Base-by-base conservation (phyloP, 2,113 vertebrate species). In the Silurus asotus region DNA sequence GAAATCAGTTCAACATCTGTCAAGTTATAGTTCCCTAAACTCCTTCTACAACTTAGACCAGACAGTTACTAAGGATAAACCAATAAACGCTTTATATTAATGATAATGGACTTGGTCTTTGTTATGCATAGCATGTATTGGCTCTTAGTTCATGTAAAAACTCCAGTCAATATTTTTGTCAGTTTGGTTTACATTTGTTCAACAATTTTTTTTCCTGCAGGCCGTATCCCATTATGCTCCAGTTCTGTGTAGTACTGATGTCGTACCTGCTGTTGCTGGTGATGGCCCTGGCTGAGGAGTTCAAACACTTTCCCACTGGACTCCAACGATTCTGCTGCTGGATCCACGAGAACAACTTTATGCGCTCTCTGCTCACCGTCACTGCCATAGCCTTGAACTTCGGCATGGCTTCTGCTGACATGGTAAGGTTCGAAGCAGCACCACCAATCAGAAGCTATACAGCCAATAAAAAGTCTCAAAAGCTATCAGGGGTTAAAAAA, bases 301-400 rank as follows among this genome's bases (percentile, higher is more conserved):
- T 99, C 83, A 97, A 96, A 93, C 95, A 95, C 91, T 91, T 95
- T 74, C 97, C 98, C 3, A 80, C 93, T 2, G 70, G 94, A 9
- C 95, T 99, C 74, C 97, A 97, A 91, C 94, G 97, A 86, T 93
- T 97, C 45, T 98, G 98, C 94, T 98, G 98, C 92, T 97, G 96
- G 96, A 97, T 99, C 91, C 97, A 99, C 4, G 98, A 99, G 92
- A 97, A 96, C 91, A 97, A 99, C 91, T 92, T 96, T 72, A 97
- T 97, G 88, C 95, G 97, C 83, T 98, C 97, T 65, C 91, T 98
- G 85, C 96, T 99, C 94, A 98, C 97, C 82, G 94, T 98, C 87
- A 93, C 96, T 6, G 97, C 97, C 82, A 96, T 99, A 88, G 65
- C 95, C 91, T 95, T 98, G 90, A 98, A 99, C 93, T 98, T 98